Base-by-base conservation (phyloP, 2,797 vertebrate genomes). In the Amniataba percoides region DNA sequence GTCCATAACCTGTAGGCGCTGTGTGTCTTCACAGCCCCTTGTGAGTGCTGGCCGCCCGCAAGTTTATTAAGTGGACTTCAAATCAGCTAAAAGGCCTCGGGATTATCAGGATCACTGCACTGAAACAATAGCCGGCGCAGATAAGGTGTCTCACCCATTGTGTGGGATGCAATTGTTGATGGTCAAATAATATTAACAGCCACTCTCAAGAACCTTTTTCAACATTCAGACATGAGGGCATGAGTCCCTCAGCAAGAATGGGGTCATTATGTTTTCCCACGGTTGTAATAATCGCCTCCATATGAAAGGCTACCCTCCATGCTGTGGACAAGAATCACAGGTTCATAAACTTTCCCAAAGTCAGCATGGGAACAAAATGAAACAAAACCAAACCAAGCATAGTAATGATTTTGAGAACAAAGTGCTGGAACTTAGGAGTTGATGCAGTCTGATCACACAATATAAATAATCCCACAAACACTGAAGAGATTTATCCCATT, bases 231-330 rank as follows among this genome's bases (percentile, higher is more conserved):
- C 49, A 52, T 55, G 9, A 86, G 34, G 49, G 31, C 46, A 85
- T 81, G 49, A 46, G 42, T 34, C 64, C 10, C n/a, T 68, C 34
- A 42, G 18, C 71, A 21, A 63, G 42, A 21, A 49, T 7, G 34
- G 61, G 77, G 80, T 74, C 71, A 67, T 55, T 13, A 2, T 68
- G 39, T 85, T 89, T 92, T 88, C 87, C 80, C 87, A 88, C 58
- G 1, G 51, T 45, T 63, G 60, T 18, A 31, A 8, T 65, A 25
- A 53, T 45, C 49, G 14, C 39, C 18, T 52, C 60, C 3, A 51
- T 68, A 14, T 55, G 19, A 68, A 7, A 18, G 67, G 46, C 36
- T 63, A 52, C 58, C 14, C 63, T 34, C 14, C 46, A 27, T 49
- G 9, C 42, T 59, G 7, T 56, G 36, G 27, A 39, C 4, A 2